phyloP scores from a whole-genome alignment of 2,888 invertebrate genomes.

The Habroteleia sp. region DNA sequence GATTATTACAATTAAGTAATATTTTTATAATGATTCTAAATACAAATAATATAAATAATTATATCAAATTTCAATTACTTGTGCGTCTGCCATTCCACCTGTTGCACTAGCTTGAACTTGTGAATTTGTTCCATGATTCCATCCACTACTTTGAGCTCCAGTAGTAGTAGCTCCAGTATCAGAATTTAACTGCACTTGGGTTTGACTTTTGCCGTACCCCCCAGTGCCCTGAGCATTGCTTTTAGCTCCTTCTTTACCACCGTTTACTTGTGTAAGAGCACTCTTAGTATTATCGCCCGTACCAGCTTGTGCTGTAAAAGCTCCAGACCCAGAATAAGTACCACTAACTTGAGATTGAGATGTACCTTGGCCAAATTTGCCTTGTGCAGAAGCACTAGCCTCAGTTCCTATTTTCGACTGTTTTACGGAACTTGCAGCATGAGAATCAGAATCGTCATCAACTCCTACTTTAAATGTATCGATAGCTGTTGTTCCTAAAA shows the following conservation, averaged over 20 bases:
- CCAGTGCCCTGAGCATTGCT: constrained; percentile 90
- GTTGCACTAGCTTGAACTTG: constrained; percentile 91
- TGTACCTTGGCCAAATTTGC: constrained; percentile 87
- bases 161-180: constrained; percentile 89
- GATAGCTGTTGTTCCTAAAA: too few relatives aligned
- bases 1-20: too few relatives aligned
- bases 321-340: constrained; percentile 88
- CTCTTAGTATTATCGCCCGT: constrained; percentile 88
- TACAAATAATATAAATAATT: neutral
- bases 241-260: constrained; percentile 88
- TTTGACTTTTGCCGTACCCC: constrained; percentile 88
- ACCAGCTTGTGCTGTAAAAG: constrained; percentile 92
- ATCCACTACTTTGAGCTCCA: constrained; percentile 88
- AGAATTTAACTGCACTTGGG: constrained; percentile 88
- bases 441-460: constrained; percentile 87
- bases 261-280: constrained; percentile 86
- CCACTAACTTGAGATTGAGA: constrained; percentile 93
- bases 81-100: constrained; percentile 93
- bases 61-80: constrained; percentile 73
- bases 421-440: constrained; percentile 86
- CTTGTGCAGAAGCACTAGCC: constrained; percentile 89
- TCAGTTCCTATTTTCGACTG: constrained; percentile 85
- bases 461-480: constrained; percentile 60
- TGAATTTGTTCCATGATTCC: constrained; percentile 88
- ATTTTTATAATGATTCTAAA: too few relatives aligned